A percentile compares a stretch with the other conserved stretches of the same genome.
Conservation (phyloP, 2,888 invertebrate genomes). For the Tryphoninae sp. region DNA sequence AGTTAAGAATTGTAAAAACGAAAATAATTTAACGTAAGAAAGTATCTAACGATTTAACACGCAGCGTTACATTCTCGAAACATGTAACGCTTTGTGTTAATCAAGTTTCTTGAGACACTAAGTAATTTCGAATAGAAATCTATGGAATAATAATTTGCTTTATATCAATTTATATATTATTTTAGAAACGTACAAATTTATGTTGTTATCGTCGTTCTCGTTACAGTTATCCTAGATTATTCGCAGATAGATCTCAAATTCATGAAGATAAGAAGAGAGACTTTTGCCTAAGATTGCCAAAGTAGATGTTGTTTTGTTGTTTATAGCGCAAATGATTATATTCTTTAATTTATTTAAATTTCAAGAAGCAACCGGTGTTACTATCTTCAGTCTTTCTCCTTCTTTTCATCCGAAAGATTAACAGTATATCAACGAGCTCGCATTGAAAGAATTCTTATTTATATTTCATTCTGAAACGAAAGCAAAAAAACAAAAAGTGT, state of each 20-base stretch:
- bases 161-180: background rate
- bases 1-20: background rate
- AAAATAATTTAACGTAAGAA: background rate
- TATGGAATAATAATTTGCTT: background rate
- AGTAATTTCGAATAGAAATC: too few species aligned
- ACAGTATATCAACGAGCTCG: background rate
- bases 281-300: background rate
- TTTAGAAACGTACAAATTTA: background rate
- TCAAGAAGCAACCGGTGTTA: background rate
- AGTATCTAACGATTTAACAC: too few species aligned
- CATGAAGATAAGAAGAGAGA: background rate
- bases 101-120: too few species aligned
- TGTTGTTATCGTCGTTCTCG: background rate
- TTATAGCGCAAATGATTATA: background rate
- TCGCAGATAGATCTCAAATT: background rate
- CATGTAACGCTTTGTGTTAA: too few species aligned
- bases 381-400: background rate
- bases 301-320: background rate
- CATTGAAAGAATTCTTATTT: background rate
- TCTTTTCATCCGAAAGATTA: background rate
- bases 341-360: background rate
- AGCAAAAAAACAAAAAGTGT: background rate
- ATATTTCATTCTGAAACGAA: background rate
- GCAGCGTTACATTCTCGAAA: too few species aligned
- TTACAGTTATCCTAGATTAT: background rate